Conservation (phyloP, 2,113 vertebrate genomes). For the Siphamia tubifer region DNA sequence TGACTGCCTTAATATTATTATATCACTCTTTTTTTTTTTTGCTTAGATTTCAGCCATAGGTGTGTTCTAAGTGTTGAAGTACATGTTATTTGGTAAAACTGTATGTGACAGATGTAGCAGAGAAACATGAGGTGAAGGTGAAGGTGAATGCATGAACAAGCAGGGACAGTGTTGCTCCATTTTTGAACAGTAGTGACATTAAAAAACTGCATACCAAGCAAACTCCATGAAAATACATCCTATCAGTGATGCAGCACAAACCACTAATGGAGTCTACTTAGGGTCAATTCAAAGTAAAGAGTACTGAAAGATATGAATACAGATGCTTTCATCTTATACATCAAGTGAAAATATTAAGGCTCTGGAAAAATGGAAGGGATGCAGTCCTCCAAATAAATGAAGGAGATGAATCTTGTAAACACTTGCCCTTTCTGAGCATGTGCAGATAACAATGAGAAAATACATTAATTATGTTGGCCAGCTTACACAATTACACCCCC, state of each 20-base stretch:
- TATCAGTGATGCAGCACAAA: slow-evolving; percentile 14
- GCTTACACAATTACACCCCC: background rate
- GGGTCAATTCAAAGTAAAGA: slow-evolving; percentile 21
- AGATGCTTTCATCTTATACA: slow-evolving; percentile 31
- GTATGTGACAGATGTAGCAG: background rate
- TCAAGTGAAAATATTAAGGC: slow-evolving; percentile 12
- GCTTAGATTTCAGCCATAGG: background rate
- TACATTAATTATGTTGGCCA: background rate
- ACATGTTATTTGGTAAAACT: background rate
- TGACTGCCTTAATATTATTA: too few species aligned
- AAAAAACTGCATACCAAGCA: slow-evolving; percentile 5
- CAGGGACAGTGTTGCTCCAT: background rate
- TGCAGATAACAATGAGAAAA: background rate
- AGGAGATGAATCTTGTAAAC: background rate
- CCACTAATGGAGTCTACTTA: slow-evolving; percentile 43
- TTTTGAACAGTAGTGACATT: background rate
- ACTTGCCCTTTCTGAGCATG: background rate
- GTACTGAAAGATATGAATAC: slow-evolving; percentile 25
- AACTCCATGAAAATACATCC: background rate
- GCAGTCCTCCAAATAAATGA: background rate
- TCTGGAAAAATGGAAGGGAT: background rate
- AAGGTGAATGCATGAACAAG: background rate
- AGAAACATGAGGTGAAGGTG: background rate
- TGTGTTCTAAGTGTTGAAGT: background rate
- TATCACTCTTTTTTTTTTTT: background rate